Conservation (phyloP, 2,113 vertebrate genomes). For the Sula dactylatra region DNA sequence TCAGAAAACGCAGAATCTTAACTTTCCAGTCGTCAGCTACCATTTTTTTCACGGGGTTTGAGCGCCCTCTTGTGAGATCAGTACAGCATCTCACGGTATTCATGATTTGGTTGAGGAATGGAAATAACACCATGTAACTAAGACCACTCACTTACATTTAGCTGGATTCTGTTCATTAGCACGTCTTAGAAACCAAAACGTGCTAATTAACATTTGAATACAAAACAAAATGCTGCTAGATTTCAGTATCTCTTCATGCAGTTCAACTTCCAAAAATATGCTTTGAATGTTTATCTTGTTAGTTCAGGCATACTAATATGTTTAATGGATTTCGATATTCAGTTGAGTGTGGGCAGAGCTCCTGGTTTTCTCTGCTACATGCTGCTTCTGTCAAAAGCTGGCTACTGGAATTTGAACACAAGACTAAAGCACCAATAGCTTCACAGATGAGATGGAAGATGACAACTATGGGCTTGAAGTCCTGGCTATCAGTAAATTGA, state of each 20-base stretch:
- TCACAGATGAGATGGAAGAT: not conserved
- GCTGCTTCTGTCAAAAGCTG: not conserved
- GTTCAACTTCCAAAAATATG: not conserved
- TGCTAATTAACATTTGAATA: not conserved
- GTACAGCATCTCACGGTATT: not conserved
- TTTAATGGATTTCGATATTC: not conserved
- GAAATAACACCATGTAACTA: not conserved
- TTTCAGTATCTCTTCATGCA: not conserved
- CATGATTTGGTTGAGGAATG: accelerated
- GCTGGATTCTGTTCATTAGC: not conserved
- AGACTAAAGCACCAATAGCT: not conserved
- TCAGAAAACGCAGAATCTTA: not conserved
- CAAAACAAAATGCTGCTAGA: not conserved
- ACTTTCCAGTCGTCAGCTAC: accelerated
- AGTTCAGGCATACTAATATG: not conserved
- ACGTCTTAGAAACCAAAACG: not conserved
- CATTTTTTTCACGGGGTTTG: not conserved
- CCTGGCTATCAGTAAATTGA: not conserved
- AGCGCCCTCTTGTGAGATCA: slow-evolving; percentile 21
- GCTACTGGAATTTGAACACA: not conserved
- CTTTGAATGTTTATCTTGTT: not conserved
- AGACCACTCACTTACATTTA: not conserved
- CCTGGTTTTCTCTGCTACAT: not conserved
- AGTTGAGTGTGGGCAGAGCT: not conserved
- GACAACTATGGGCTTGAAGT: not conserved